Percentiles rank a stretch among this genome's conserved stretches.
Evolutionary conservation across 2,888 invertebrate genomes (phyloP).

Genomic region (Cabera pusaria): DNA sequence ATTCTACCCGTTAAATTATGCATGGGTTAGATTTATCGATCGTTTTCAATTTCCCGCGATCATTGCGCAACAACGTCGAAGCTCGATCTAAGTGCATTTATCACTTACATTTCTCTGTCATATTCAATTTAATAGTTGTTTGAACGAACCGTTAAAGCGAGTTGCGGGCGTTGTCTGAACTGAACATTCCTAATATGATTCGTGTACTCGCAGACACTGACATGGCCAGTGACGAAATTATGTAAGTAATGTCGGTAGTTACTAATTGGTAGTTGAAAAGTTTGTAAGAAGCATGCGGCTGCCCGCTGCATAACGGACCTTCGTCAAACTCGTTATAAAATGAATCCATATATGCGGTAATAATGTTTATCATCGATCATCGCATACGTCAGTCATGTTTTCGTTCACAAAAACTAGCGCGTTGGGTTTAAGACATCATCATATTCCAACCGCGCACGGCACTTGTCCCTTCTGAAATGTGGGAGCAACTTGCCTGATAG

Average conservation of each 20-base stretch:
- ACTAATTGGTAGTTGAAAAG: constrained; percentile 66
- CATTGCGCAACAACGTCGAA: constrained; percentile 48
- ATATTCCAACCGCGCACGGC: constrained; percentile 1
- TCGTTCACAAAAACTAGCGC: constrained; percentile 35
- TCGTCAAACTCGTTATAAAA: constrained; percentile 64
- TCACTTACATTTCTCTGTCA: constrained; percentile 55
- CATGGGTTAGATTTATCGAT: constrained; percentile 40
- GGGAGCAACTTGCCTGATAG: neutral
- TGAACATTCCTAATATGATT: constrained; percentile 22
- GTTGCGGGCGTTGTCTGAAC: constrained; percentile 35
- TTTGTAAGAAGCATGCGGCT: constrained; percentile 49
- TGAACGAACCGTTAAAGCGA: constrained; percentile 53
- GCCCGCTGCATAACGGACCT: constrained; percentile 64
- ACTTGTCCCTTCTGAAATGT: constrained; percentile 1
- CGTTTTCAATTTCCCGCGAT: constrained; percentile 43
- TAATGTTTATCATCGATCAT: constrained; percentile 43
- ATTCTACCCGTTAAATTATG: constrained; percentile 39
- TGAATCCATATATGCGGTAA: constrained; percentile 52
- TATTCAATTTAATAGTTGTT: constrained; percentile 57
- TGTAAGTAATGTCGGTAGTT: constrained; percentile 56
- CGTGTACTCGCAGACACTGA: constrained; percentile 23
- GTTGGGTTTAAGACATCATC: constrained; percentile 14
- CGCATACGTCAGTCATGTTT: constrained; percentile 39
- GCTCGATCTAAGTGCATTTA: constrained; percentile 50
- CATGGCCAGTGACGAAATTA: constrained; percentile 59